These are phyloP conservation scores for Sepioteuthis lessoniana DNA, from an alignment of 2,888 invertebrate species.

Conservation along the genomic window DNA sequence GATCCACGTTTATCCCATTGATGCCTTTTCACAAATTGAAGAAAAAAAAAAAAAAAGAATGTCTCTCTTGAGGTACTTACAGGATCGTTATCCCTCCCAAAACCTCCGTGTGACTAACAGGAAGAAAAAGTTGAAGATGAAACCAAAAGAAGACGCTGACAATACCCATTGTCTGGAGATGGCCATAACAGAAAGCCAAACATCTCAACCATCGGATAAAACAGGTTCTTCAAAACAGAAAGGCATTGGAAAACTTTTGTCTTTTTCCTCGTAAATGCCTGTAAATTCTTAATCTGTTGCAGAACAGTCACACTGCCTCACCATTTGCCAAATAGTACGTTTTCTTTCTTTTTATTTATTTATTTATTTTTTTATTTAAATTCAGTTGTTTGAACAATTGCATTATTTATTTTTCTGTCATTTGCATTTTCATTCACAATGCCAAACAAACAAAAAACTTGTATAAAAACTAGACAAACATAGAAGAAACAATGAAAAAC, in stretches of 20 bases:
- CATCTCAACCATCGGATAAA: background rate
- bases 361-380: background rate
- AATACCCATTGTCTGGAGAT: background rate
- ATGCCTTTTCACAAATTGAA: too few relatives aligned
- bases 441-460: background rate
- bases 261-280: background rate
- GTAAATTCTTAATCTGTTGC: background rate
- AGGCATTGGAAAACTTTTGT: background rate
- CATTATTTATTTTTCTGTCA: background rate
- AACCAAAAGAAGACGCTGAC: background rate
- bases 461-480: background rate
- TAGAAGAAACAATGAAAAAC: background rate
- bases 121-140: background rate
- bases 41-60: too few relatives aligned
- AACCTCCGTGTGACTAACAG: background rate
- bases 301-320: background rate
- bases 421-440: background rate
- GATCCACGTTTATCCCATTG: too few relatives aligned
- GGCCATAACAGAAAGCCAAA: background rate
- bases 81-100: background rate
- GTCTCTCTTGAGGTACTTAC: background rate
- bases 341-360: background rate
- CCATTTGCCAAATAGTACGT: background rate
- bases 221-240: background rate
- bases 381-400: background rate